These are phyloP conservation scores for Philhelius pedissequus DNA, from an alignment of 2,888 invertebrate species.

Conservation along the genomic window DNA sequence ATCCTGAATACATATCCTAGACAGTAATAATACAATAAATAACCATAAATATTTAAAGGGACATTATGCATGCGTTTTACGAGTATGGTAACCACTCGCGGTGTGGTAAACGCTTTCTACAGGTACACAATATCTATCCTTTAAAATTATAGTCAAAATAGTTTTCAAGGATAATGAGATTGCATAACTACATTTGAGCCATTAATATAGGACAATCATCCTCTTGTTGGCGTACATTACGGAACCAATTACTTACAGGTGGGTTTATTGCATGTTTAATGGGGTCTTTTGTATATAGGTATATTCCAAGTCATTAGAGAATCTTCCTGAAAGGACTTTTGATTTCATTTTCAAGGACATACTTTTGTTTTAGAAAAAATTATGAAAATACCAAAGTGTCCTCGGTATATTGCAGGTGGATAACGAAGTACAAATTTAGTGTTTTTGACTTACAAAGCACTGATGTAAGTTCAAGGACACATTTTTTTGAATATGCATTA, in stretches of 20 bases:
- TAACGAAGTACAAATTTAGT: not conserved
- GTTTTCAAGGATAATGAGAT: constrained; percentile 37
- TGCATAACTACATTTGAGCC: constrained; percentile 22
- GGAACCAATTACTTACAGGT: constrained; percentile 44
- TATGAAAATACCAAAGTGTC: not conserved
- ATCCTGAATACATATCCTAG: constrained; percentile 17
- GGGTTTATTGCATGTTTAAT: constrained; percentile 12
- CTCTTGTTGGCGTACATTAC: not conserved
- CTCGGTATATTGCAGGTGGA: not conserved
- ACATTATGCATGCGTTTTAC: not conserved
- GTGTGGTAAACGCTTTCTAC: not conserved
- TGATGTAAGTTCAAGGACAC: constrained; percentile 16
- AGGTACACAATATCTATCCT: constrained; percentile 13
- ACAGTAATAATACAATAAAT: not conserved
- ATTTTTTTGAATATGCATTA: not conserved
- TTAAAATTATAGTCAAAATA: not conserved
- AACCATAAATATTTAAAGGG: not conserved
- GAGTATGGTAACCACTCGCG: constrained; percentile 9
- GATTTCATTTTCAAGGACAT: constrained; percentile 50
- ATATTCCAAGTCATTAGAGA: not conserved
- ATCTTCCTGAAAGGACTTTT: constrained; percentile 15
- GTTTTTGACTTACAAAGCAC: not conserved
- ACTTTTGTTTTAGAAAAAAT: not conserved
- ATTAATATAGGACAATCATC: not conserved
- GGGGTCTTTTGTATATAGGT: not conserved